These are phyloP conservation scores for Hoplias malabaricus DNA, from an alignment of 2,113 vertebrate genomes.

Conservation along the genomic window DNA sequence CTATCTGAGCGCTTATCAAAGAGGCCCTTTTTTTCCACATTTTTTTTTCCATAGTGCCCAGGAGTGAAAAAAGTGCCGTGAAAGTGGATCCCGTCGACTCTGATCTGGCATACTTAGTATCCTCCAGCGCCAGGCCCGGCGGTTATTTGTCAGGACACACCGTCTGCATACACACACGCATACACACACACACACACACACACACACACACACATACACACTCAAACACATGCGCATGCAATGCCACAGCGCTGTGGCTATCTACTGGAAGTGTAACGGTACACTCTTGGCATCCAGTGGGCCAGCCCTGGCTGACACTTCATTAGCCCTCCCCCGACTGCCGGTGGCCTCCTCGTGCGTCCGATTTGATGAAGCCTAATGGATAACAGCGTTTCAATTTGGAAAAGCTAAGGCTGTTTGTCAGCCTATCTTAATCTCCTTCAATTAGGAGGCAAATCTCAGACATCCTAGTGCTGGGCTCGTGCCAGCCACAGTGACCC, in stretches of 20 bases:
- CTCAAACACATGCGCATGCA: no score
- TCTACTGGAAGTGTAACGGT: conserved; percentile 66
- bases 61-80: conserved; percentile 11
- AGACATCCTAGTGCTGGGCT: conserved; percentile 69
- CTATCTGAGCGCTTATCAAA: conserved; percentile 54
- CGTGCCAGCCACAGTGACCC: conserved; percentile 63
- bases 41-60: conserved; percentile 8
- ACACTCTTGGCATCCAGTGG: conserved; percentile 57
- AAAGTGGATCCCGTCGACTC: conserved; percentile 47
- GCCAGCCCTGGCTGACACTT: conserved; percentile 64
- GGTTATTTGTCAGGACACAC: conserved; percentile 48
- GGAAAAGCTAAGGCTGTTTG: conserved; percentile 58
- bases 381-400: conserved; percentile 73
- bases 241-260: conserved; percentile 59
- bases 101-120: conserved; percentile 44
- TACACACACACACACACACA: conserved; percentile 16
- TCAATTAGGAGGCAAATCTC: conserved; percentile 75
- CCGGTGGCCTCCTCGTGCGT: conserved; percentile 57
- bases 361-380: conserved; percentile 73
- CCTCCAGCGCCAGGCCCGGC: conserved; percentile 42
- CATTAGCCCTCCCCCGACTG: conserved; percentile 66
- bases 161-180: conserved; percentile 16
- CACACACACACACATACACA: no score
- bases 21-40: conserved; percentile 55
- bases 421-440: conserved; percentile 75